Evolutionary conservation across 1,140 invertebrate genomes (phyloP).

Genomic region (Frieseomelitta varia): DNA sequence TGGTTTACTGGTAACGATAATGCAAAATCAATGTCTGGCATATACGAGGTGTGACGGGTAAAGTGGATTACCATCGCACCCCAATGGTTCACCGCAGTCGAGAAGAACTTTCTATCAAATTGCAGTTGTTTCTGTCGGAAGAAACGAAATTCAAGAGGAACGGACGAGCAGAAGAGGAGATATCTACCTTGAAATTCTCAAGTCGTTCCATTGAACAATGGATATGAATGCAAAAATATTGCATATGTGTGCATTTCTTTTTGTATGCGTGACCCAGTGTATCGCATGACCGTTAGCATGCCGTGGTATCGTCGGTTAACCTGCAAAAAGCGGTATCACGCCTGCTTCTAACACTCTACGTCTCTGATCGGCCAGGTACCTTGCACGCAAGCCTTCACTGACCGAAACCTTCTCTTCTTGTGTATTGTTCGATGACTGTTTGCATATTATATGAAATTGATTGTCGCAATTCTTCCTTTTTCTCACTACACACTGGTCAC

Average conservation of each 20-base stretch:
- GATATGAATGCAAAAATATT: constrained; percentile 10
- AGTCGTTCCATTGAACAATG: background rate
- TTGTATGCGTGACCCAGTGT: constrained; percentile 44
- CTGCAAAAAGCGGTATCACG: constrained; percentile 61
- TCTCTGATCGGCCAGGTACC: constrained; percentile 41
- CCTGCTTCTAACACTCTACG: constrained; percentile 61
- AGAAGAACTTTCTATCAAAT: constrained; percentile 42
- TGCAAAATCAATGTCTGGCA: constrained; percentile 69
- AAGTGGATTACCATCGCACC: constrained; percentile 65
- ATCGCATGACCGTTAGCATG: constrained; percentile 56
- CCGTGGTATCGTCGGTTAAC: constrained; percentile 59
- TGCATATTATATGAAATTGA: constrained; percentile 57
- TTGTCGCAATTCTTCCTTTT: constrained; percentile 11
- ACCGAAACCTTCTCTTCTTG: constrained; percentile 46
- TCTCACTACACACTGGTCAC: background rate
- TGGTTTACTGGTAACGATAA: constrained; percentile 55
- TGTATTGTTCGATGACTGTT: constrained; percentile 47
- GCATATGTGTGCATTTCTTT: background rate
- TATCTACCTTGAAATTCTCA: background rate
- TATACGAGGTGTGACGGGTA: constrained; percentile 61
- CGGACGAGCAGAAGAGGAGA: too few species aligned
- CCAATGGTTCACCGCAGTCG: constrained; percentile 44
- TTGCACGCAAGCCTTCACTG: constrained; percentile 56
- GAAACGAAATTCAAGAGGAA: background rate
- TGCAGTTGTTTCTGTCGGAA: background rate